Evolutionary conservation across 1,140 invertebrate genomes (phyloP).

Genomic region (Helicoverpa zea): DNA sequence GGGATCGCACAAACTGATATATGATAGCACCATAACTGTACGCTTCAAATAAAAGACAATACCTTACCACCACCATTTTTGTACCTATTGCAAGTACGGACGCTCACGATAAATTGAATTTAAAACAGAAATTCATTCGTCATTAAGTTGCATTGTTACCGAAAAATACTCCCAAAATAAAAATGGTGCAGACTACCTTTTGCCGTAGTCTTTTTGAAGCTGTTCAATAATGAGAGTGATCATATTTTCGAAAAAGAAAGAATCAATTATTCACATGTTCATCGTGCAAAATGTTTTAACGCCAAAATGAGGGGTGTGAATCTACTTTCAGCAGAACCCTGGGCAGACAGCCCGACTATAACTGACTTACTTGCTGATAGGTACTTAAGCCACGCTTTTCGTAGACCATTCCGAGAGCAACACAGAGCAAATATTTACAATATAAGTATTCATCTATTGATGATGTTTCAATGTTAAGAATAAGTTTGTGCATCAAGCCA

Average conservation of each 20-base stretch:
- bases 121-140: constrained; percentile 2
- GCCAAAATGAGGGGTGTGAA: too few species aligned
- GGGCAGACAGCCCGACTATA: too few species aligned
- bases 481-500: constrained; percentile 49
- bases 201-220: not conserved
- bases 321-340: too few species aligned
- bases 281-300: too few species aligned
- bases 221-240: not conserved
- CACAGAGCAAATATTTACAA: not conserved
- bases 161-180: constrained; percentile 5
- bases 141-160: constrained; percentile 3
- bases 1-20: constrained; percentile 56
- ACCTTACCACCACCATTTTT: not conserved
- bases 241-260: not conserved
- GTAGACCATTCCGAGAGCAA: too few species aligned
- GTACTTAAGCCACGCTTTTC: too few species aligned
- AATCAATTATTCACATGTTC: not conserved
- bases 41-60: constrained; percentile 47
- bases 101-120: constrained; percentile 8
- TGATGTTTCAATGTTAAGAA: constrained; percentile 58
- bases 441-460: constrained; percentile 38
- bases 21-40: constrained; percentile 37
- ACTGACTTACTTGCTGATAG: too few species aligned
- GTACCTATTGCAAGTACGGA: not conserved
- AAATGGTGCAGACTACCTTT: not conserved